phyloP scores from a whole-genome alignment of 2,797 vertebrate genomes.

The Linurgus olivaceus region DNA sequence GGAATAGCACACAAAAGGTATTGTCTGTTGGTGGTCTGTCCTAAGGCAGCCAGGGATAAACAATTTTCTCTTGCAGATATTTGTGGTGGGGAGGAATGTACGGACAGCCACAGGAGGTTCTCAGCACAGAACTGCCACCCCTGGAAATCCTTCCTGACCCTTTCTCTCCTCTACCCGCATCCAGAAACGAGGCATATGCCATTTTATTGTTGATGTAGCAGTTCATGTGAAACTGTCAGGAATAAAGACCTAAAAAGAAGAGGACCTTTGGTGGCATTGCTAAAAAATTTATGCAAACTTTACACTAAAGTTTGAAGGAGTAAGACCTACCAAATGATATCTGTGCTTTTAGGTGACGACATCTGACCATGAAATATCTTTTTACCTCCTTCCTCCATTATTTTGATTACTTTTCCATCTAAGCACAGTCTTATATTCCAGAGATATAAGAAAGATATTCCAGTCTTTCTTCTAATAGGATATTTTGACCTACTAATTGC shows the following conservation, averaged over 20 bases:
- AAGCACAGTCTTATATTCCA: neutral
- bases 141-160: neutral
- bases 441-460: neutral
- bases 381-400: neutral
- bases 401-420: neutral
- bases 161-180: neutral
- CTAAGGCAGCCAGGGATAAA: constrained; percentile 6
- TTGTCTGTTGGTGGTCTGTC: constrained; percentile 51
- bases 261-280: fast-evolving
- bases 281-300: neutral
- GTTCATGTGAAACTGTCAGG: neutral
- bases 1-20: constrained; percentile 33
- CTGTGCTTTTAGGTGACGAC: neutral
- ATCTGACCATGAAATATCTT: neutral
- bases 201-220: neutral
- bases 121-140: neutral
- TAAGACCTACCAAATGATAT: neutral
- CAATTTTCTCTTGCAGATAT: neutral
- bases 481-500: neutral
- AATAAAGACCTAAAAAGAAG: neutral
- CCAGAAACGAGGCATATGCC: neutral
- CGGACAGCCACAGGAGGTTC: neutral
- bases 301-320: neutral
- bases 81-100: neutral
- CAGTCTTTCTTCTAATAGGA: neutral